Evolutionary conservation across 2,888 invertebrate species (phyloP).

Genomic region (Eilema sororculum): DNA sequence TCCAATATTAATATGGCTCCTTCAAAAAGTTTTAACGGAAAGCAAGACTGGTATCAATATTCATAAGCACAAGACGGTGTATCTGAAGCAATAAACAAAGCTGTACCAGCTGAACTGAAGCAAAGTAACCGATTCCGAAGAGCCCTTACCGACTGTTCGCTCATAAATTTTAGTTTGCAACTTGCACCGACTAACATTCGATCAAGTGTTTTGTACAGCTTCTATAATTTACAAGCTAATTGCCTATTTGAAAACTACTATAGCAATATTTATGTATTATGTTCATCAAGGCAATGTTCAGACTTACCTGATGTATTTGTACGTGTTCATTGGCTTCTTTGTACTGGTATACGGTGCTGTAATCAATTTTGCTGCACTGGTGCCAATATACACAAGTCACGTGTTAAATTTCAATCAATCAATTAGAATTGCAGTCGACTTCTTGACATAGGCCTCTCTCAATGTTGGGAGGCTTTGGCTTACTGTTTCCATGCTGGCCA

Average conservation of each 20-base stretch:
- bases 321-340: constrained; percentile 38
- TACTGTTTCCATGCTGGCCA: too few relatives aligned
- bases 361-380: constrained; percentile 57
- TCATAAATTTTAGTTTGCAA: constrained; percentile 86
- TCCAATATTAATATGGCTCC: constrained; percentile 71
- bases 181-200: constrained; percentile 83
- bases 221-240: constrained; percentile 85
- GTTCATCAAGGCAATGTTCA: constrained; percentile 59
- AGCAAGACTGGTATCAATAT: constrained; percentile 81
- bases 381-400: constrained; percentile 65
- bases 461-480: too few relatives aligned
- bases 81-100: constrained; percentile 83
- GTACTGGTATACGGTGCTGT: neutral
- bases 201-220: constrained; percentile 85
- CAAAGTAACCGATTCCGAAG: constrained; percentile 74
- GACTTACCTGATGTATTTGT: constrained; percentile 30
- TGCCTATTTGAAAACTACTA: constrained; percentile 81
- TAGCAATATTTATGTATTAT: constrained; percentile 69
- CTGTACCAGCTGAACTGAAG: constrained; percentile 63
- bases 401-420: constrained; percentile 71
- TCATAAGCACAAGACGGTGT: constrained; percentile 80
- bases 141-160: constrained; percentile 75
- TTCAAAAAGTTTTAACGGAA: constrained; percentile 77
- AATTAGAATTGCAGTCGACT: too few relatives aligned
- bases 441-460: too few relatives aligned